Conservation (phyloP, 2,888 invertebrate species). For the Drosophila pseudotalamancana region DNA sequence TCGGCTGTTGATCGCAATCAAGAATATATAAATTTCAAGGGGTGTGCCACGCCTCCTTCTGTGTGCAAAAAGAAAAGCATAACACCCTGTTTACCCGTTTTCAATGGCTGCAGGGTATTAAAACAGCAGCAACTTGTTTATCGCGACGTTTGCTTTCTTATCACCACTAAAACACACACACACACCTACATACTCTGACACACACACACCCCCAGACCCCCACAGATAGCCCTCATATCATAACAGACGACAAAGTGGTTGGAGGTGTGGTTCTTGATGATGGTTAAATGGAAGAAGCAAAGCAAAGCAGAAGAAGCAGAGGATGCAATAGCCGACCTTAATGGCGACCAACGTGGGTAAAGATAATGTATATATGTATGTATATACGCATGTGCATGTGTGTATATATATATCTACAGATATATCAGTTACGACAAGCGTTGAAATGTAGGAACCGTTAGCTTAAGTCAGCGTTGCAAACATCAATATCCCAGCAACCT, state of each 20-base stretch:
- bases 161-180: constrained; percentile 52
- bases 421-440: constrained; percentile 61
- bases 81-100: no score
- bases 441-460: constrained; percentile 39
- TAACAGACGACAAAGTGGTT: constrained; percentile 40
- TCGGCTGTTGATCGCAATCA: no score
- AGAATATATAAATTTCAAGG: no score
- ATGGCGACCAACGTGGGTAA: constrained; percentile 22
- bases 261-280: constrained; percentile 48
- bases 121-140: constrained; percentile 51
- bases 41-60: no score
- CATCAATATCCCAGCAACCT: constrained; percentile 54
- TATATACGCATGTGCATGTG: not conserved
- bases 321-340: constrained; percentile 24
- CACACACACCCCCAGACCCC: constrained; percentile 9
- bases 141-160: constrained; percentile 56
- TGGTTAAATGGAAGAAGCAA: constrained; percentile 22
- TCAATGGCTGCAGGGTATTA: constrained; percentile 5
- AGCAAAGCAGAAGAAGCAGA: not conserved
- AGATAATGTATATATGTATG: not conserved
- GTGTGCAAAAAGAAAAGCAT: no score
- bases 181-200: constrained; percentile 4
- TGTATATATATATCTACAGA: not conserved
- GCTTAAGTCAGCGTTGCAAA: constrained; percentile 46
- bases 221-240: constrained; percentile 50